A percentile compares a stretch with the other conserved stretches of the same genome.
These are phyloP conservation scores for Triplophysa dalaica DNA, from an alignment of 2,113 vertebrate genomes.

Conservation along the genomic window DNA sequence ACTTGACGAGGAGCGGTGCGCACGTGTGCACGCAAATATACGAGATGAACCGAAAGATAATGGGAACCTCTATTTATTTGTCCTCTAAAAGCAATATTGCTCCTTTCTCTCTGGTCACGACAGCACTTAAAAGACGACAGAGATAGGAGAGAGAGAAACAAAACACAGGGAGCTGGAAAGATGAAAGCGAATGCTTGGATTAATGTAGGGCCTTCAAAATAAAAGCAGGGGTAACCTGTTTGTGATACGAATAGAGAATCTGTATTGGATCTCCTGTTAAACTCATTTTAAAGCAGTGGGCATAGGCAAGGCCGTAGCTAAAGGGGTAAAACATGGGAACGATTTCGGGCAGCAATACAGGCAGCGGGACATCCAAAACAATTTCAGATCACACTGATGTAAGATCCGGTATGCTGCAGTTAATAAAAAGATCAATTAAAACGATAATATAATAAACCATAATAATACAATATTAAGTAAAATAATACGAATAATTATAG, in stretches of 20 bases:
- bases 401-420: too few species aligned
- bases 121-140: conserved; percentile 41
- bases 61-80: conserved; percentile 34
- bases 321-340: too few species aligned
- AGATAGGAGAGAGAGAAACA: conserved; percentile 49
- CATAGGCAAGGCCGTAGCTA: too few species aligned
- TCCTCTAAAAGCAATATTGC: conserved; percentile 49
- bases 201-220: conserved; percentile 50
- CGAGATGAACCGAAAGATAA: conserved; percentile 40
- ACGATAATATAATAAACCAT: too few species aligned
- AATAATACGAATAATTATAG: too few species aligned
- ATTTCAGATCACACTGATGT: too few species aligned
- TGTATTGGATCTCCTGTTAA: not conserved
- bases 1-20: conserved; percentile 7
- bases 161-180: conserved; percentile 43
- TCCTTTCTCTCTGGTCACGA: conserved; percentile 28
- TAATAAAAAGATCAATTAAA: too few species aligned
- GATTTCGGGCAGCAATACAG: too few species aligned
- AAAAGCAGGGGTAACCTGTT: conserved; percentile 11
- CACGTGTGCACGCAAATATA: not conserved
- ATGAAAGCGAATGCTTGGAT: conserved; percentile 25
- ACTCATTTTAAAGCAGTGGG: too few species aligned
- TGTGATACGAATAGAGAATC: not conserved
- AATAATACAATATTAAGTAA: too few species aligned
- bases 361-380: too few species aligned